Evolutionary conservation across 2,888 invertebrate species (phyloP), one percentile per base, ranked within the genome.

Genomic region (Drosophila mimica): DNA sequence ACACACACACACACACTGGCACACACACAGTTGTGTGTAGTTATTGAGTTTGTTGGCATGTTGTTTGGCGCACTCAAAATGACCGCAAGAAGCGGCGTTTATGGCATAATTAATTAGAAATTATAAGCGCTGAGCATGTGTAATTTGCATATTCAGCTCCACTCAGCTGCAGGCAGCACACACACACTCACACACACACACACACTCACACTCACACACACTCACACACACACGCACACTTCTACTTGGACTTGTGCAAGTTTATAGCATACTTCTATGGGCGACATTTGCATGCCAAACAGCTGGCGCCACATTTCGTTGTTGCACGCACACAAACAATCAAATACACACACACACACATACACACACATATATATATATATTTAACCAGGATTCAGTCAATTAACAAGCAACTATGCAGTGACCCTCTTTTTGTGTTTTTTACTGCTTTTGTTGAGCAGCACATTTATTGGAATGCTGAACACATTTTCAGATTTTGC

Each of bases 51-150:
- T 63, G 58, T 74, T 67, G 62, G 64, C 52, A 52, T 61, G 60
- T 72, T 53, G 28, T 13, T 36, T 20, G 20, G 49, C n/a, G 40
- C 53, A 31, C 46, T 62, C 57, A 57, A 68, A 76, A 68, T 81
- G 82, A 79, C 82, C 79, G 57, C 88, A 82, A 63, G 74, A 64
- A 76, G 72, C 74, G 69, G 74, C 84, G 78, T 77, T 89, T 82
- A 75, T 83, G 74, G 92, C 91, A 91, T 92, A 91, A 91, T 91
- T 91, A 92, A 92, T 91, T 88, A 80, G 84, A 88, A 91, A 91
- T 91, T 91, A 91, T 86, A 88, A 81, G 82, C 79, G 78, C 75
- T 71, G 72, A 74, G 80, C 79, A 78, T 79, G 71, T 81, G 78
- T 80, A 84, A 91, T 90, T 88, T 90, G 86, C 88, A 68, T 28